Base-by-base conservation (phyloP, 1,140 invertebrate species). In the Latrodectus geometricus region DNA sequence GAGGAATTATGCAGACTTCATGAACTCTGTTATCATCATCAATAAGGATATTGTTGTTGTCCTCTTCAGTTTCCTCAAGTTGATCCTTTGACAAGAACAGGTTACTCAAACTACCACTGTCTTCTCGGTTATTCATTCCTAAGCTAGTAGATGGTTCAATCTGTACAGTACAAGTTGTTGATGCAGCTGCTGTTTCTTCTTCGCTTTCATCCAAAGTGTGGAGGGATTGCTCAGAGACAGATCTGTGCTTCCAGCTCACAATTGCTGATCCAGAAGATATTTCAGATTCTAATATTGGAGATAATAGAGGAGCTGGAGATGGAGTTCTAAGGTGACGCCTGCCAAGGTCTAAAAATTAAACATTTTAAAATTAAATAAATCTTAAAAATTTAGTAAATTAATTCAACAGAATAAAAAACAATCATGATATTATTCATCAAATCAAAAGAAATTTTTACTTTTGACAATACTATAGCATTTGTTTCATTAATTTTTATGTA, bases 91-190 rank as follows among this genome's bases (percentile, higher is more conserved):
- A 87, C 56, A 87, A 52, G 49, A 87, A 87, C 9, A 87, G 21
- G 70, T 87, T 87, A 17, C 86, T 87, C 48, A 87, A 20, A 20
- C 86, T 87, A 20, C 86, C 86, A 65, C 86, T 87, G n/a, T 87
- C 79, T 65, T 87, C 86, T 20, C 79, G 86, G n/a, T 54, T 87
- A 9, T 56, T 23, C 8, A 82, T n/a, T 20, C 79, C 70, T 23
- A 15, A 52, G 23, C 61, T 73, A 9, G 17, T 9, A n/a, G 70
- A 52, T 9, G 72, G 50, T 70, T 87, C 86, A 21, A 79, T 70
- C n/a, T 86, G 75, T 3, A 86, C 85, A 21, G 48, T 65, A 54
- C 56, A 72, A 20, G 69, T 66, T n/a, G 23, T 86, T 8, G 83
- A 20, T 15, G 20, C 48, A 12, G 65, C 74, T 23, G 65, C 14